These are phyloP conservation scores for Notospermus geniculatus DNA, from an alignment of 1,140 invertebrate genomes.

Conservation along the genomic window DNA sequence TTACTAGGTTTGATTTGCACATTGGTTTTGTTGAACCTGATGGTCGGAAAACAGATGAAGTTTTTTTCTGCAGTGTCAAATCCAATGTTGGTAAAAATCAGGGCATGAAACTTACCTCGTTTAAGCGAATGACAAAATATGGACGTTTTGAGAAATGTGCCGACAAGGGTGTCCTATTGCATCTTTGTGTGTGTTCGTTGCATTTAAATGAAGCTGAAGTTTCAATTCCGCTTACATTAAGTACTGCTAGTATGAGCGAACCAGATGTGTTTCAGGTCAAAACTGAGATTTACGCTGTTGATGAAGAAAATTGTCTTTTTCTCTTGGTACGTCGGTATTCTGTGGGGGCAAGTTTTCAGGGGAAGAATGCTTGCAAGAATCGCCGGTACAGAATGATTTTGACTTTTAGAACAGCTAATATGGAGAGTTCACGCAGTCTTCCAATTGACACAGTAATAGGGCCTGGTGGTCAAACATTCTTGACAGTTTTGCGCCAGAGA, in stretches of 20 bases:
- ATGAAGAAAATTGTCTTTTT: slow-evolving; percentile 23
- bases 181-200: slow-evolving; percentile 32
- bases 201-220: neutral
- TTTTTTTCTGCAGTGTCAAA: slow-evolving; percentile 34
- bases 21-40: slow-evolving; percentile 4
- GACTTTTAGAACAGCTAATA: slow-evolving; percentile 12
- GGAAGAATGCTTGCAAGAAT: slow-evolving; percentile 24
- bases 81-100: neutral
- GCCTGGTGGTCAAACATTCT: slow-evolving; percentile 18
- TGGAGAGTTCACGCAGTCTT: slow-evolving; percentile 14
- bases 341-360: slow-evolving; percentile 24
- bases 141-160: slow-evolving; percentile 29
- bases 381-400: slow-evolving; percentile 12
- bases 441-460: slow-evolving; percentile 9
- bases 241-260: neutral
- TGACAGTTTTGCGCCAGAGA: slow-evolving; percentile 9
- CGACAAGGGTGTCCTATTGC: slow-evolving; percentile 29
- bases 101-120: slow-evolving; percentile 20
- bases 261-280: neutral
- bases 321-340: slow-evolving; percentile 20
- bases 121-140: slow-evolving; percentile 35
- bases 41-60: slow-evolving; percentile 13
- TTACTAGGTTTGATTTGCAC: neutral
- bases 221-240: neutral
- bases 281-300: slow-evolving; percentile 2